Percentiles rank a stretch among this genome's conserved stretches.
Evolutionary conservation across 2,113 vertebrate species (phyloP).

Genomic region (Oncorhynchus mykiss): DNA sequence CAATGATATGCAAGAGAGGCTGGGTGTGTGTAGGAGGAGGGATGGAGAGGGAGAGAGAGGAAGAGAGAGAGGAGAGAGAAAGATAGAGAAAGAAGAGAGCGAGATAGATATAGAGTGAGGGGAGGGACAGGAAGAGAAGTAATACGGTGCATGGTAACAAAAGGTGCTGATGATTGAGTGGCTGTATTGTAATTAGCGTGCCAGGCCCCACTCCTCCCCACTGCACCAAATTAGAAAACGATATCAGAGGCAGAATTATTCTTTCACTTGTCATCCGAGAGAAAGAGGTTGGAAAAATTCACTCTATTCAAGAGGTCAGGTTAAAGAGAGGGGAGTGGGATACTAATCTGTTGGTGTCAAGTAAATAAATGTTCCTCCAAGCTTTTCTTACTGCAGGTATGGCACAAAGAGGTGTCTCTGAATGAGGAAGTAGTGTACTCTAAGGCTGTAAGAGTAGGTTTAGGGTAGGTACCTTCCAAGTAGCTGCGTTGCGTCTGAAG

Average conservation of each 20-base stretch:
- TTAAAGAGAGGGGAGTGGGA: conserved; percentile 83
- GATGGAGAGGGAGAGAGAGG: conserved; percentile 56
- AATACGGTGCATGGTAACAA: conserved; percentile 92
- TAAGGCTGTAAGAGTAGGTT: conserved; percentile 24
- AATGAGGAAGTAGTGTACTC: neutral
- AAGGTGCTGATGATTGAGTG: conserved; percentile 99
- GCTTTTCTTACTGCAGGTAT: conserved; percentile 2
- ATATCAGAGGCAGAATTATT: conserved; percentile 98
- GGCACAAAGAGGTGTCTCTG: neutral
- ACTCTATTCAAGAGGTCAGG: conserved; percentile 87
- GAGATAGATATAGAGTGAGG: conserved; percentile 52
- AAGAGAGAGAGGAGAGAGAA: conserved; percentile 30
- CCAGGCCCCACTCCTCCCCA: conserved; percentile 95
- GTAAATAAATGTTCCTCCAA: conserved; percentile 86
- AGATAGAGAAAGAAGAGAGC: conserved; percentile 51
- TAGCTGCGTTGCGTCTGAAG: conserved; percentile 98
- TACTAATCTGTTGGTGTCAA: conserved; percentile 86
- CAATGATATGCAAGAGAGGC: conserved; percentile 88
- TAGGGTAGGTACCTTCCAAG: conserved; percentile 93
- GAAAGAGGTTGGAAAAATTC: conserved; percentile 64
- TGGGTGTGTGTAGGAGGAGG: conserved; percentile 53
- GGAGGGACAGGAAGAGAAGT: conserved; percentile 68
- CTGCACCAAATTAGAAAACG: conserved; percentile 99
- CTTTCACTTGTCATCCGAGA: conserved; percentile 93
- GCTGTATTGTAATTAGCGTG: conserved; percentile 98